phyloP scores from a whole-genome alignment of 2,888 invertebrate genomes.

The Drosophila silvestris region DNA sequence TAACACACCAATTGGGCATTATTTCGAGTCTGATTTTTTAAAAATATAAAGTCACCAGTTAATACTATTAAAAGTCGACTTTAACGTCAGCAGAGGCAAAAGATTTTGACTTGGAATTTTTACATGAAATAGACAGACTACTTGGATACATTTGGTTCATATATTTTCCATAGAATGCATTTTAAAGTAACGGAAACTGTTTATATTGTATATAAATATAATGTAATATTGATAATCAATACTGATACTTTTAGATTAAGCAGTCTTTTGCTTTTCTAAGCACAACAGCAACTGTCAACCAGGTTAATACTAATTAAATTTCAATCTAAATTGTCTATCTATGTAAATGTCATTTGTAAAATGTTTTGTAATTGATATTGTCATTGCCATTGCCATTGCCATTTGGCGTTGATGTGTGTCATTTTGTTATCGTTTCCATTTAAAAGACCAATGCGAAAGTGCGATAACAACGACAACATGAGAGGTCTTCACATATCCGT shows the following conservation, averaged over 20 bases:
- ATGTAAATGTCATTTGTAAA: slow-evolving; percentile 9
- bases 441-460: slow-evolving; percentile 24
- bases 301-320: slow-evolving; percentile 44
- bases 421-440: slow-evolving; percentile 52
- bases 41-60: neutral
- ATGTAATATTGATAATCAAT: neutral
- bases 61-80: neutral
- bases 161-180: neutral
- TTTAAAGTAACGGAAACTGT: neutral
- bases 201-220: neutral
- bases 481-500: slow-evolving; percentile 12
- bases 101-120: neutral
- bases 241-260: neutral
- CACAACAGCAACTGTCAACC: slow-evolving; percentile 21
- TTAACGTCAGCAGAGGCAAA: neutral
- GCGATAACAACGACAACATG: slow-evolving; percentile 22
- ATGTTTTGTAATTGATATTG: slow-evolving; percentile 53
- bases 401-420: slow-evolving; percentile 66
- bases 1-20: neutral
- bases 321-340: neutral
- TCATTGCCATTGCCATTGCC: slow-evolving; percentile 55
- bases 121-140: neutral
- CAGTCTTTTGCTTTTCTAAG: neutral
- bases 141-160: neutral
- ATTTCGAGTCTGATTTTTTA: neutral